These are phyloP conservation scores for Molanna angustata DNA, from an alignment of 2,888 invertebrate genomes.

Conservation along the genomic window DNA sequence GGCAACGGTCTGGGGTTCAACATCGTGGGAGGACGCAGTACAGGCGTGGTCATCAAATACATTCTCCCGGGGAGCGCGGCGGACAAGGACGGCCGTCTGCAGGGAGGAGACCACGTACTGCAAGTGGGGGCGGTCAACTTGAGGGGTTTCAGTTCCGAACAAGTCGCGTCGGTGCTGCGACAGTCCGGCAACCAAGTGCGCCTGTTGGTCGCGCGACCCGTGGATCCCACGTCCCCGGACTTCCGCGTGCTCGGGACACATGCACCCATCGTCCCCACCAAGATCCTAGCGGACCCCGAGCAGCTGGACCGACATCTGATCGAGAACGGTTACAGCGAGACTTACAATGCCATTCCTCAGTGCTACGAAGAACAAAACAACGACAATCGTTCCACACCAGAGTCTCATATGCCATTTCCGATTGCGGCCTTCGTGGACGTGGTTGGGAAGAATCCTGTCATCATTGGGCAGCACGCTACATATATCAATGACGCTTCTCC, in stretches of 20 bases:
- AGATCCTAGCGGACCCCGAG: constrained; percentile 87
- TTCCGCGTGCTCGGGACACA: constrained; percentile 69
- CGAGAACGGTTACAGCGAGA: constrained; percentile 69
- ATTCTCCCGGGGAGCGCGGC: constrained; percentile 96
- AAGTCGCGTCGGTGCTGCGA: constrained; percentile 68
- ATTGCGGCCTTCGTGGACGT: constrained; percentile 50
- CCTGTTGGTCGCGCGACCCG: constrained; percentile 89
- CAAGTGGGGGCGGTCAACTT: constrained; percentile 94
- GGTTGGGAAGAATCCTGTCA: constrained; percentile 47
- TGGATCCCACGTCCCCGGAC: constrained; percentile 81
- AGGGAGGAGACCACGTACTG: constrained; percentile 96
- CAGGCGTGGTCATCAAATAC: constrained; percentile 98
- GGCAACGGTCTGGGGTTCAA: constrained; percentile 98
- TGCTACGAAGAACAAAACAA: constrained; percentile 41
- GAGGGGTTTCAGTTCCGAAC: constrained; percentile 95
- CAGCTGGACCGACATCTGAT: constrained; percentile 82
- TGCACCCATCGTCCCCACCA: constrained; percentile 90
- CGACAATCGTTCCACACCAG: constrained; percentile 44
- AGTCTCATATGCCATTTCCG: constrained; percentile 41
- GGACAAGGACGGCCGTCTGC: constrained; percentile 91
- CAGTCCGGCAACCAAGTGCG: constrained; percentile 82
- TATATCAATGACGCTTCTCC: constrained; percentile 38
- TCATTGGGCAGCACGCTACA: constrained; percentile 46
- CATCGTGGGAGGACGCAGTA: constrained; percentile 95
- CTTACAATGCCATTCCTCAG: constrained; percentile 48